These are phyloP conservation scores for Hylyphantes graminicola DNA, from an alignment of 1,140 invertebrate genomes.

Conservation along the genomic window DNA sequence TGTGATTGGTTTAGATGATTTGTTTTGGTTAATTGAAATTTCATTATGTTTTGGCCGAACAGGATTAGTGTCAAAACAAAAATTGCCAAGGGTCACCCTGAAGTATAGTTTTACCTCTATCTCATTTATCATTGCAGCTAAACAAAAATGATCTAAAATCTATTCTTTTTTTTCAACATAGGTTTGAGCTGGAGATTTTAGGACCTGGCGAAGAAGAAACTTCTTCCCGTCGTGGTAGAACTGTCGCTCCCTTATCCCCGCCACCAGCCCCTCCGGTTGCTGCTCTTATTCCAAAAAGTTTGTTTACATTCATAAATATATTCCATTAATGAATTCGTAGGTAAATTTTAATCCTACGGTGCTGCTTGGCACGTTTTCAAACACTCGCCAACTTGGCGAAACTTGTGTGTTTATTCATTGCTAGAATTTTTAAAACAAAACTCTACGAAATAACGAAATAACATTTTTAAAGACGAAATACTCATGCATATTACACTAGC, in stretches of 20 bases:
- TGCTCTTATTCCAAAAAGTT: slow-evolving; percentile 13
- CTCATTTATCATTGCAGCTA: too few relatives aligned
- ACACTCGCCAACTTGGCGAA: not conserved
- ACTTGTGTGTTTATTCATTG: not conserved
- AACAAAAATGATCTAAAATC: not conserved
- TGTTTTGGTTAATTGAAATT: too few relatives aligned
- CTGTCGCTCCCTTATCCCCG: slow-evolving; percentile 10
- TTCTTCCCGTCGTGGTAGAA: not conserved
- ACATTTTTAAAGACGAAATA: not conserved
- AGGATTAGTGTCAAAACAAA: too few relatives aligned
- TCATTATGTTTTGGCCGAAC: too few relatives aligned
- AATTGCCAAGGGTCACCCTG: too few relatives aligned
- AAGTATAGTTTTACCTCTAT: too few relatives aligned
- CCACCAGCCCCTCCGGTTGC: slow-evolving; percentile 21
- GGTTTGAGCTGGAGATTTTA: slow-evolving; percentile 57
- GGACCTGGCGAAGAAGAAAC: slow-evolving; percentile 18
- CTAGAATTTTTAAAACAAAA: not conserved
- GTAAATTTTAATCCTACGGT: not conserved
- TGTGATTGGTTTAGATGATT: too few relatives aligned
- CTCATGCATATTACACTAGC: not conserved
- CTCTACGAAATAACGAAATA: not conserved
- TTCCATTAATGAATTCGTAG: too few relatives aligned
- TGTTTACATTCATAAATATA: not conserved
- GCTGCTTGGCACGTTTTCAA: too few relatives aligned
- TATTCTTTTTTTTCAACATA: slow-evolving; percentile 9